A percentile compares a stretch with the other conserved stretches of the same genome.
Evolutionary conservation across 2,113 vertebrate species (phyloP).

Genomic region (Entomyzon cyanotis): DNA sequence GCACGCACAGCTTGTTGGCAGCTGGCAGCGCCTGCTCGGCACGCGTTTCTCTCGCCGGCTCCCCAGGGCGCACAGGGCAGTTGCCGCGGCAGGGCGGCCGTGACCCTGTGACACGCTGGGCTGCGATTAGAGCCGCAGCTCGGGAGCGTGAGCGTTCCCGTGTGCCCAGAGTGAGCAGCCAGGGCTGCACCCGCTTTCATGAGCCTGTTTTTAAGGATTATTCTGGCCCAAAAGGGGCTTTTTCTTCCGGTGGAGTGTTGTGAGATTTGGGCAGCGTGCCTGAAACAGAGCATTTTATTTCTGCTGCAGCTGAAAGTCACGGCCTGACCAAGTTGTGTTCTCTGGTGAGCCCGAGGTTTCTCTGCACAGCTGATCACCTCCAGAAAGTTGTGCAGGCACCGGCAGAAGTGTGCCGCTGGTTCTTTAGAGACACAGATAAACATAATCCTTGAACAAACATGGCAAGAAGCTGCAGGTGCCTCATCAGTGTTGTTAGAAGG

Average conservation of each 20-base stretch:
- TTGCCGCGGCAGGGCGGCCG: not conserved
- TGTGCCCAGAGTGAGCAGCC: rapidly evolving
- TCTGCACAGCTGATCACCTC: not conserved
- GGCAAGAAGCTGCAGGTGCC: not conserved
- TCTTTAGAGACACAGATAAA: not conserved
- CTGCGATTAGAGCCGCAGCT: rapidly evolving
- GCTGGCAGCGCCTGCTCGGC: not conserved
- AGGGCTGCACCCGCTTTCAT: rapidly evolving
- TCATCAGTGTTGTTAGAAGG: not conserved
- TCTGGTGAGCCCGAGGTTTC: not conserved
- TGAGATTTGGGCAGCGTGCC: not conserved
- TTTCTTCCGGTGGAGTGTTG: not conserved
- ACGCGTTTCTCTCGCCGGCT: rapidly evolving
- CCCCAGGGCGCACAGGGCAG: rapidly evolving
- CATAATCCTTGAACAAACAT: not conserved
- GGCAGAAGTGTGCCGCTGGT: not conserved
- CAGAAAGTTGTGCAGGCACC: rapidly evolving
- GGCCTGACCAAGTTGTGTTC: not conserved
- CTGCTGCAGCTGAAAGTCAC: rapidly evolving
- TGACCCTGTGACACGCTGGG: rapidly evolving
- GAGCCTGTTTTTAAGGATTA: not conserved
- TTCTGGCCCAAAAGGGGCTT: not conserved
- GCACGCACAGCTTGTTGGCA: rapidly evolving
- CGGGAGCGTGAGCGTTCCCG: rapidly evolving
- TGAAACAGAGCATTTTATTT: not conserved